phyloP scores from a whole-genome alignment of 2,797 vertebrate genomes.

The Florisuga fusca region DNA sequence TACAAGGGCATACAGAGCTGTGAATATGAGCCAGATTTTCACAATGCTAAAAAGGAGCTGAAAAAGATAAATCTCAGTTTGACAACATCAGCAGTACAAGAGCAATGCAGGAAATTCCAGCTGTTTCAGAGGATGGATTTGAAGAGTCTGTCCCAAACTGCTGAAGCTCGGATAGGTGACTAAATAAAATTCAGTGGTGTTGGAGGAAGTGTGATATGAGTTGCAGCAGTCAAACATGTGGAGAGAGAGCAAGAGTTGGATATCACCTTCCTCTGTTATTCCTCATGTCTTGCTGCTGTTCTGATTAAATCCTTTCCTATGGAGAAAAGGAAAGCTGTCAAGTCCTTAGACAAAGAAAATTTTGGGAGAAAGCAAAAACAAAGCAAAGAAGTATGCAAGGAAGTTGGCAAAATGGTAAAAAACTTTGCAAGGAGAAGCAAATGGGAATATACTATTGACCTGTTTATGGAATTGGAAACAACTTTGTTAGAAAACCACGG shows the following conservation, averaged over 20 bases:
- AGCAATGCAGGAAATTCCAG: neutral
- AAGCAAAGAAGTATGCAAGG: neutral
- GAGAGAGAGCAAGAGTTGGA: neutral
- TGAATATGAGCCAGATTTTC: neutral
- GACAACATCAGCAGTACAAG: neutral
- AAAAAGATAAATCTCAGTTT: neutral
- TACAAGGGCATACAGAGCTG: neutral
- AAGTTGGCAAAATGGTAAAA: neutral
- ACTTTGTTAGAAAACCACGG: slow-evolving; percentile 20
- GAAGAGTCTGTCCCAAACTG: neutral
- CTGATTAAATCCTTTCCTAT: neutral
- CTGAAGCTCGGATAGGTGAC: neutral
- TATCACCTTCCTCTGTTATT: neutral
- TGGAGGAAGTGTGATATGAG: neutral
- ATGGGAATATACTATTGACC: neutral
- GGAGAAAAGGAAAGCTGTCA: neutral
- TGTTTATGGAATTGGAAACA: slow-evolving; percentile 27
- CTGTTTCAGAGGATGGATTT: neutral
- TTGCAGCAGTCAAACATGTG: neutral
- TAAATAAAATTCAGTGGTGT: neutral
- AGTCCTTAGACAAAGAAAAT: neutral
- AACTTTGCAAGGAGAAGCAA: neutral
- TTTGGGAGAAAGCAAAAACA: neutral
- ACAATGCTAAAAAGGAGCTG: neutral
- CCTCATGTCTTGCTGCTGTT: neutral